Evolutionary conservation across 2,113 vertebrate species (phyloP), one percentile per base, ranked within the genome.

Genomic region (Mormyrus lacerda): DNA sequence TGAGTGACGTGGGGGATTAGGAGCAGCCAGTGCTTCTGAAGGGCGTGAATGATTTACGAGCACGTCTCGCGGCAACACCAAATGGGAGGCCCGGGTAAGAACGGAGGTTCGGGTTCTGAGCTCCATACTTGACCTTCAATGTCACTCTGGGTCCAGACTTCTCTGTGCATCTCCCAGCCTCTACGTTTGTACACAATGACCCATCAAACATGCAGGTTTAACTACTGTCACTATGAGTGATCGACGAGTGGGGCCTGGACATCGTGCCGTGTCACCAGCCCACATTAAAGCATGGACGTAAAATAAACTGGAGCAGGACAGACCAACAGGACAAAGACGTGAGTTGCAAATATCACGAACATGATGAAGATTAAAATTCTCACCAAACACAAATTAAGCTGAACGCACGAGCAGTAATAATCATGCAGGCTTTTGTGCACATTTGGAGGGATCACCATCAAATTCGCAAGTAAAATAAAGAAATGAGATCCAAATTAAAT

Each of bases 401-500:
- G 51, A 42, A 83, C 39, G 55, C 79, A 27, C 24, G 5, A 6
- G 11, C 44, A 83, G 31, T 55, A 83, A 55, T 89, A 58, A 89
- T 84, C 42, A 89, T 27, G 50, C 50, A 55, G 47, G 69, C 87
- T 53, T 53, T 55, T 89, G 88, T 89, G 48, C 39, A 35, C 73
- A 42, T 82, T 51, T 89, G 76, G 76, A 58, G 82, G 11, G 35
- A 89, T 89, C 50, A 53, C 69, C 19, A 58, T 55, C 76, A 50
- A 51, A 55, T 27, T 53, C 21, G 21, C 35, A 50, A 89, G 50
- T 42, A 27, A 82, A 89, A 82, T 58, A 55, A 89, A 83, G 51
- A 89, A 84, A 82, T 47, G 42, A 85, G 51, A 45, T n/a, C 51
- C n/a, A 89, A 89, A 58, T 53, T 21, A 58, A 88, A 89, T 21